phyloP scores from a whole-genome alignment of 2,113 vertebrate species.

The Heterotis niloticus region DNA sequence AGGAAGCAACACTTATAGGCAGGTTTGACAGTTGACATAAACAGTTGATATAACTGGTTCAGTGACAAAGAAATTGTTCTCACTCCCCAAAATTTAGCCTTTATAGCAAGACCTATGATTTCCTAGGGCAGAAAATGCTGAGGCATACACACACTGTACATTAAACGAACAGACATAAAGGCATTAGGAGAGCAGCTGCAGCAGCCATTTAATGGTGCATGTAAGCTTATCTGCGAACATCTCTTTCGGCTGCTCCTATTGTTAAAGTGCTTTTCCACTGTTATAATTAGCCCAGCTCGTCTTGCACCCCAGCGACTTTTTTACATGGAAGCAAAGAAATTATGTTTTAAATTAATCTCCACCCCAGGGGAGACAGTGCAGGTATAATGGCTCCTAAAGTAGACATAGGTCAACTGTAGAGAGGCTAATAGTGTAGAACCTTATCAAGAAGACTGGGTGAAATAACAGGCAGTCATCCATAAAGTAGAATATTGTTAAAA shows the following conservation, averaged over 20 bases:
- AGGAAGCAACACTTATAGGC: neutral
- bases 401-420: neutral
- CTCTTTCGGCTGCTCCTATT: neutral
- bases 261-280: neutral
- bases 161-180: neutral
- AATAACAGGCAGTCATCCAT: neutral
- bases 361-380: neutral
- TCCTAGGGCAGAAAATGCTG: no score
- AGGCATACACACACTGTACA: neutral
- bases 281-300: neutral
- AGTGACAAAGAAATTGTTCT: constrained; percentile 3
- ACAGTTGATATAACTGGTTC: neutral
- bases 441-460: neutral
- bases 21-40: neutral
- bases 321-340: neutral
- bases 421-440: neutral
- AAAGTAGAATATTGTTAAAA: neutral
- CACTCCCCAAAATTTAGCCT: neutral
- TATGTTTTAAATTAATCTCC: neutral
- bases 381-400: neutral
- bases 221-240: neutral
- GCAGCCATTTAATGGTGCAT: neutral
- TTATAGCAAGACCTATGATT: no score
- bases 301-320: neutral
- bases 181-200: neutral